A percentile compares a stretch with the other conserved stretches of the same genome.
phyloP scores from a whole-genome alignment of 2,113 vertebrate genomes.

The Aptenodytes forsteri region DNA sequence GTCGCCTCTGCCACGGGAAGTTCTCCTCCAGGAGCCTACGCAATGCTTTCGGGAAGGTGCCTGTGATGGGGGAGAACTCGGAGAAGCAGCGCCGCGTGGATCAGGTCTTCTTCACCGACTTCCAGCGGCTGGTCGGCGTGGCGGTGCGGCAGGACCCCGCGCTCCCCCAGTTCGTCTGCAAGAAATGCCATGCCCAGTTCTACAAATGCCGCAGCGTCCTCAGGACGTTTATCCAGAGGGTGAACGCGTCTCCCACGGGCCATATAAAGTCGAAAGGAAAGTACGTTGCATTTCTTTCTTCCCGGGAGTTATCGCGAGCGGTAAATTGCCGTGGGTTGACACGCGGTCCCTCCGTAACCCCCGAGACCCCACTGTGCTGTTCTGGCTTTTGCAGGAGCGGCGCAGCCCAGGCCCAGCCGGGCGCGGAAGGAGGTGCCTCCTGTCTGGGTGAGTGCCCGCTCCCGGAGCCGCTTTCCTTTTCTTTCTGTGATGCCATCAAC shows the following conservation, averaged over 20 bases:
- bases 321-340: rapidly evolving
- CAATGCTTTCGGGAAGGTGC: constrained; percentile 81
- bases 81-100: constrained; percentile 74
- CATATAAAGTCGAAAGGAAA: constrained; percentile 60
- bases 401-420: not conserved
- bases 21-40: constrained; percentile 89
- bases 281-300: constrained; percentile 57
- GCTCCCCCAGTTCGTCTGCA: constrained; percentile 89
- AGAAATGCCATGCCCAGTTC: constrained; percentile 93
- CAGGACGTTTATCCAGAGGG: constrained; percentile 86
- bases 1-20: constrained; percentile 93
- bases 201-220: constrained; percentile 92
- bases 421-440: constrained; percentile 22
- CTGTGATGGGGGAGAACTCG: constrained; percentile 50
- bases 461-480: not conserved
- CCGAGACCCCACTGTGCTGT: not conserved
- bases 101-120: constrained; percentile 86
- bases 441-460: constrained; percentile 69
- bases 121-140: constrained; percentile 90
- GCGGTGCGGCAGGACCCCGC: constrained; percentile 82
- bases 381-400: constrained; percentile 61
- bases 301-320: rapidly evolving
- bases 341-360: rapidly evolving
- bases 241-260: constrained; percentile 80
- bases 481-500: rapidly evolving